Evolutionary conservation across 2,888 invertebrate genomes (phyloP).

Genomic region (Elgonia sp.): DNA sequence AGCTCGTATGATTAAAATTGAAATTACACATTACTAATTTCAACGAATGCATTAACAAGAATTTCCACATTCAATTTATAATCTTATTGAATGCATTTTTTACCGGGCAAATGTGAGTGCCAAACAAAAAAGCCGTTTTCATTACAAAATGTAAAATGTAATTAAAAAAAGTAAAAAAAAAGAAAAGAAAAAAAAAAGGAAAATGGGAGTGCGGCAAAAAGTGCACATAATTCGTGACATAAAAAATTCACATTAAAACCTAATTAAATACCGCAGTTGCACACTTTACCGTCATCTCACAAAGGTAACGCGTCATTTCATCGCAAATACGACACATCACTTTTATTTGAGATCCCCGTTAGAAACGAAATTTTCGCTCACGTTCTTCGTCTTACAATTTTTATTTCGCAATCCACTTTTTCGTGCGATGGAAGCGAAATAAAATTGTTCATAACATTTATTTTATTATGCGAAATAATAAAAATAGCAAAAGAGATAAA

Average conservation of each 20-base stretch:
- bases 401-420: constrained; percentile 46
- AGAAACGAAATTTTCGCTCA: constrained; percentile 32
- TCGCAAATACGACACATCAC: constrained; percentile 29
- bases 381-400: constrained; percentile 42
- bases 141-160: background rate
- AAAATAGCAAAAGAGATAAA: background rate
- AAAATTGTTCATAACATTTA: constrained; percentile 45
- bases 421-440: constrained; percentile 27
- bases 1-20: constrained; percentile 22
- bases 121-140: too few relatives aligned
- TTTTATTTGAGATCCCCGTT: constrained; percentile 36
- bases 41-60: constrained; percentile 11
- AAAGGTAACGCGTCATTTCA: constrained; percentile 36
- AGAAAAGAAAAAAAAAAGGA: background rate
- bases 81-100: constrained; percentile 44
- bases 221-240: constrained; percentile 14
- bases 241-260: constrained; percentile 53
- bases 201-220: background rate
- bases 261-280: constrained; percentile 56
- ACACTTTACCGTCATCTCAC: constrained; percentile 22
- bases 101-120: background rate
- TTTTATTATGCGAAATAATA: constrained; percentile 23
- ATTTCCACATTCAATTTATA: constrained; percentile 33
- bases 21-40: constrained; percentile 38
- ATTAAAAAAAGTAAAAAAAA: constrained; percentile 1